Percentiles rank a stretch among this genome's conserved stretches.
These are phyloP conservation scores for Jacana jacana DNA, from an alignment of 2,113 vertebrate genomes.

Conservation along the genomic window DNA sequence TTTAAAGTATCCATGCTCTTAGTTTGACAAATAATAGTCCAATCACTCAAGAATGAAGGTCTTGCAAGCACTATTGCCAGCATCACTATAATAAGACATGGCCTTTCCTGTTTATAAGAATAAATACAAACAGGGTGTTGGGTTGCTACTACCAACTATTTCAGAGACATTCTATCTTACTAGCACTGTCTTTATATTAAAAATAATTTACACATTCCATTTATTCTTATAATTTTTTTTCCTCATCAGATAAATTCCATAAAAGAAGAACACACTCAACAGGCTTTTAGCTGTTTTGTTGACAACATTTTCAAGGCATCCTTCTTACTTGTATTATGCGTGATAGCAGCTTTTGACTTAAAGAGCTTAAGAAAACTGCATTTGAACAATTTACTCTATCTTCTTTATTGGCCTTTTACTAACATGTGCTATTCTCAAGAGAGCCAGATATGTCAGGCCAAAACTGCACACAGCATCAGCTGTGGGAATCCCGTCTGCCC, in stretches of 20 bases:
- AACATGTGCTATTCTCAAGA: neutral
- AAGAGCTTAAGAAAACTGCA: neutral
- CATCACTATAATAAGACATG: neutral
- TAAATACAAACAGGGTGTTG: neutral
- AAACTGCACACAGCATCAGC: neutral
- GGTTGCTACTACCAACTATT: neutral
- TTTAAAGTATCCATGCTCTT: neutral
- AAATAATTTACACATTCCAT: neutral
- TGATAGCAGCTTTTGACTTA: neutral
- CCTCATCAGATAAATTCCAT: neutral
- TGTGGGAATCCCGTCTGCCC: neutral
- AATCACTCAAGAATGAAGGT: neutral
- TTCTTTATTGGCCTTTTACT: neutral
- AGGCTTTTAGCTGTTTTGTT: neutral
- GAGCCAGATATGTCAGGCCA: neutral
- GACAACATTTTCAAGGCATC: neutral
- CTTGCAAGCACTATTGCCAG: neutral
- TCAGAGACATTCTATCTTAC: neutral
- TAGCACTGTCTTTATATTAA: neutral
- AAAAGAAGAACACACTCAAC: rapidly evolving
- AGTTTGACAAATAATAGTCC: neutral
- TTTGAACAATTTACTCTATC: neutral
- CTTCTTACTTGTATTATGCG: neutral
- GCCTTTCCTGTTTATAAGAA: neutral
- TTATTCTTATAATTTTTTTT: neutral